Base-by-base conservation (phyloP, 1,140 invertebrate genomes). In the Vanessa atalanta region DNA sequence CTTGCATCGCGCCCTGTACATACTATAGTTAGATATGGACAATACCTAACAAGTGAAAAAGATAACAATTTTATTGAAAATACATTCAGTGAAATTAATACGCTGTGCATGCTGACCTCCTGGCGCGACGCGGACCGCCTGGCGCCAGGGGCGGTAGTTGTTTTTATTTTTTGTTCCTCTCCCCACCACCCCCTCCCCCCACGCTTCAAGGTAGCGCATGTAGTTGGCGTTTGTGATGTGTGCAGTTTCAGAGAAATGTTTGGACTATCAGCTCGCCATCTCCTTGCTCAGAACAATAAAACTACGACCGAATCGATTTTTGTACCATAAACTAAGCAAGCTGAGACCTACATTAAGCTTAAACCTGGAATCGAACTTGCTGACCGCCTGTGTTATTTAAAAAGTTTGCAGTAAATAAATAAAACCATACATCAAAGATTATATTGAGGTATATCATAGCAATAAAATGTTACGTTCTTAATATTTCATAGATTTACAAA, bases 41-140 rank as follows among this genome's bases (percentile, higher is more conserved):
- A 90, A 92, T 92, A 91, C 89, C 88, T 91, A 91, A 92, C 89
- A 92, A 92, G 90, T 92, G 88, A 90, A 82, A 83, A 84, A 83
- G 81, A 84, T 86, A 82, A 88, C 88, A 83, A 86, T 86, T 91
- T 89, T 91, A 90, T 90, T 92, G 88, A 89, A 83, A 89, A 89
- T 90, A 90, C 88, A 91, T 85, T 91, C 88, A 88, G 86, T 91
- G 88, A 86, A 92, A 91, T 88, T 88, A 86, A 81, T 65, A 76
- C 13, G 57, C 31, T 26, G 15, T 78, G 31, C 55, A 51, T 77
- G 78, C 74, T 73, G 79, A 72, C 64, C 47, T 48, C 68, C 66
- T 15, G 75, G 64, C 69, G 70, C 31, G 60, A 23, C 47, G 31
- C 63, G 23, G 31, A 60, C n/a, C 20, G 64, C 37, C 43, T 65